Conservation (phyloP, 2,797 vertebrate genomes). For the Pseudochromis fuscus region DNA sequence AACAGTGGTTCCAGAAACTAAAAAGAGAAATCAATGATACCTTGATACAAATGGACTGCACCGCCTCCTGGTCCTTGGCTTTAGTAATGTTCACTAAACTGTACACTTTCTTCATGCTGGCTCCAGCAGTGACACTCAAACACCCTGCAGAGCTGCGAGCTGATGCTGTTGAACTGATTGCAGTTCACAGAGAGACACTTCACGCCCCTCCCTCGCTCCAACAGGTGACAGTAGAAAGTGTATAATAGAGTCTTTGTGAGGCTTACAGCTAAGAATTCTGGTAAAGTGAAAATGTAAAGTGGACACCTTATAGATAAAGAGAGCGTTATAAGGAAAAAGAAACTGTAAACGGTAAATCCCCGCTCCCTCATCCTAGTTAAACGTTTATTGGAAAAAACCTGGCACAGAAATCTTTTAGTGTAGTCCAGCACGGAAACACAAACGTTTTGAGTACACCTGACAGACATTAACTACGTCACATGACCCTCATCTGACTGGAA, state of each 20-base stretch:
- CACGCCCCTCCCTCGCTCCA: slow-evolving; percentile 45
- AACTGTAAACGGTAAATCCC: too few relatives aligned
- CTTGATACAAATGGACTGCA: slow-evolving; percentile 77
- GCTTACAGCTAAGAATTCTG: slow-evolving; percentile 21
- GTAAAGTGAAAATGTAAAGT: slow-evolving; percentile 34
- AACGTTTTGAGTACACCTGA: too few relatives aligned
- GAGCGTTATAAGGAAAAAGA: slow-evolving; percentile 4
- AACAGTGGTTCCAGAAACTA: background rate
- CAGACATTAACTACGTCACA: too few relatives aligned
- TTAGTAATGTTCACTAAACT: slow-evolving; percentile 69
- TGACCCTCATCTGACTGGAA: too few relatives aligned
- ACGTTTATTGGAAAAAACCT: too few relatives aligned
- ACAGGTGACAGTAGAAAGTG: slow-evolving; percentile 59
- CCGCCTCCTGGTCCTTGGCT: slow-evolving; percentile 69
- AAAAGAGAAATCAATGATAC: slow-evolving; percentile 49
- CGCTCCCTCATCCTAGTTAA: too few relatives aligned
- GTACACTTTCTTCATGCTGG: slow-evolving; percentile 79
- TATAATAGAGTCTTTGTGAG: slow-evolving; percentile 62
- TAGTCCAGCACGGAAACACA: too few relatives aligned
- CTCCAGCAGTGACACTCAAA: slow-evolving; percentile 28
- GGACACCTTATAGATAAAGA: slow-evolving; percentile 8
- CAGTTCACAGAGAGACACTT: slow-evolving; percentile 34
- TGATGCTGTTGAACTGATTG: slow-evolving; percentile 15
- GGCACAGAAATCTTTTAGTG: too few relatives aligned
- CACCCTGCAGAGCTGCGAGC: slow-evolving; percentile 31